Conservation (phyloP, 2,797 vertebrate species). For the Anolis apletophallus region DNA sequence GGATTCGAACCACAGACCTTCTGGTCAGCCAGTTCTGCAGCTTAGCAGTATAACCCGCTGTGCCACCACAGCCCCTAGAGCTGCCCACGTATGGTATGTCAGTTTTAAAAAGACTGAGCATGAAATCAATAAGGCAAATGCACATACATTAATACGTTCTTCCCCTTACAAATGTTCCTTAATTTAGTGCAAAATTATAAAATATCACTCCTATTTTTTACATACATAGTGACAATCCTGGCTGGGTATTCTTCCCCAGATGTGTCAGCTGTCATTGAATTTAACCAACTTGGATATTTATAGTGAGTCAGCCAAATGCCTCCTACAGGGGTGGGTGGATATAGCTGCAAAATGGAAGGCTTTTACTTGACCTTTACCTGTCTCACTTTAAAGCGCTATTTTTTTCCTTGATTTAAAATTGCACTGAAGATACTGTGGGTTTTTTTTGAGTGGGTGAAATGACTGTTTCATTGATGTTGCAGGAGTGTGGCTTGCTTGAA, state of each 20-base stretch:
- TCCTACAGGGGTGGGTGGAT: background rate
- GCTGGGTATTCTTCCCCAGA: background rate
- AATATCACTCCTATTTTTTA: background rate
- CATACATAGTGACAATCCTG: background rate
- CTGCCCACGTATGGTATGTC: no score
- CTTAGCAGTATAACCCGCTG: no score
- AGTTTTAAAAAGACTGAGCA: no score
- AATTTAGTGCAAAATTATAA: background rate
- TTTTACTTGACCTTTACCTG: conserved; percentile 13
- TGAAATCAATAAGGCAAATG: no score
- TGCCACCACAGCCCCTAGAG: no score
- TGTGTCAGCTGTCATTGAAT: background rate
- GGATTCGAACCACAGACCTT: no score
- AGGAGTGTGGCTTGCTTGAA: background rate
- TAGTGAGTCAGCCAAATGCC: background rate
- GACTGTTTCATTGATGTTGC: background rate
- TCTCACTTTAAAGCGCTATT: conserved; percentile 9
- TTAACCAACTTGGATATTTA: background rate
- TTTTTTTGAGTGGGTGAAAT: background rate
- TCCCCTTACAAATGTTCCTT: no score
- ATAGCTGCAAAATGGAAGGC: background rate
- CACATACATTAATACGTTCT: no score
- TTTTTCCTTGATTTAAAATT: conserved; percentile 26
- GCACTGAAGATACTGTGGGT: background rate
- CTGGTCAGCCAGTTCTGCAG: no score